phyloP scores from a whole-genome alignment of 2,888 invertebrate species.

The Sphinx pinastri region DNA sequence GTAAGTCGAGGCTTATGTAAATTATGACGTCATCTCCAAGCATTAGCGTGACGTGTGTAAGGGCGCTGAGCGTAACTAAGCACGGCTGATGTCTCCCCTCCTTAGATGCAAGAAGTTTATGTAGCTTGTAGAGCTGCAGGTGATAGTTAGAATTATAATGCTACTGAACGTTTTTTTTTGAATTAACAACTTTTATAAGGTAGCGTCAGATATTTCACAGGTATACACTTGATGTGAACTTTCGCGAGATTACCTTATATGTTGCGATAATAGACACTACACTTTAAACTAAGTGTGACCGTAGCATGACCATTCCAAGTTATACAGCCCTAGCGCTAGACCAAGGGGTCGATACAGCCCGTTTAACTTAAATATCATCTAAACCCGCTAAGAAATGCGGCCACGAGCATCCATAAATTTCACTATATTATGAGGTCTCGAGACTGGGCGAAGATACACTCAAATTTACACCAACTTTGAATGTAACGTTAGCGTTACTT shows the following conservation, averaged over 20 bases:
- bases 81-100: not conserved
- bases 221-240: too few species aligned
- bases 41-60: constrained; percentile 22
- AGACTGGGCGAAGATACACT: not conserved
- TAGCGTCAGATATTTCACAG: too few species aligned
- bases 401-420: constrained; percentile 12
- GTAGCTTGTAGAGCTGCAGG: too few species aligned
- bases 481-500: constrained; percentile 4
- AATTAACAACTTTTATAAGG: too few species aligned
- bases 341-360: constrained; percentile 5
- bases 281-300: too few species aligned
- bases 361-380: constrained; percentile 19
- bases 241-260: too few species aligned
- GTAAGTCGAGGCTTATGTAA: constrained; percentile 62
- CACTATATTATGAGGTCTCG: constrained; percentile 17
- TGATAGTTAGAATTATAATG: too few species aligned
- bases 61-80: constrained; percentile 16
- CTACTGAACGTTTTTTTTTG: too few species aligned
- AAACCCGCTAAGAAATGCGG: constrained; percentile 14
- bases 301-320: too few species aligned
- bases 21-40: constrained; percentile 71
- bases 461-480: constrained; percentile 13
- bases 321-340: not conserved
- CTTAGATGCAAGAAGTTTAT: too few species aligned
- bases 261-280: too few species aligned